Evolutionary conservation across 2,888 invertebrate genomes (phyloP), one percentile per base, ranked within the genome.

Genomic region (Argyresthia goedartella): DNA sequence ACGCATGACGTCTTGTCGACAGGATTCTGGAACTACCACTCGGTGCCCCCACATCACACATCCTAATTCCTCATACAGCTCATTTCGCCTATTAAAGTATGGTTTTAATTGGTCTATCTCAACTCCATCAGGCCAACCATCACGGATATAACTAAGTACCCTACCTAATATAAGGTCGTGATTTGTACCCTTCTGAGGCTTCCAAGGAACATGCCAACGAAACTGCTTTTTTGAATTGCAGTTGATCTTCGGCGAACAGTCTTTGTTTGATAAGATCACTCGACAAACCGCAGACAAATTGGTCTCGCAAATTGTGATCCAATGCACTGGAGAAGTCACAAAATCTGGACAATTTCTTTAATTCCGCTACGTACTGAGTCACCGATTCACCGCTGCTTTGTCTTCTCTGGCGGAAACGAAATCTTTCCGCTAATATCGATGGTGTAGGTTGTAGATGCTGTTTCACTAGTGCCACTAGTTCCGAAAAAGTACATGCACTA

Each of bases 101-200:
- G n/a, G n/a, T n/a, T n/a, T n/a, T n/a, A n/a, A n/a, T n/a, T n/a
- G n/a, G n/a, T n/a, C n/a, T n/a, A n/a, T n/a, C n/a, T n/a, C n/a
- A n/a, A n/a, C n/a, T n/a, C n/a, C n/a, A n/a, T n/a, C n/a, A n/a
- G n/a, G n/a, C n/a, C n/a, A n/a, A n/a, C n/a, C n/a, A n/a, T n/a
- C n/a, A n/a, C n/a, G n/a, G n/a, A n/a, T n/a, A n/a, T n/a, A n/a
- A n/a, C n/a, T n/a, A n/a, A n/a, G n/a, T n/a, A n/a, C n/a, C n/a
- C n/a, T n/a, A n/a, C n/a, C n/a, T n/a, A n/a, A n/a, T n/a, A n/a
- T n/a, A n/a, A n/a, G n/a, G n/a, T n/a, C n/a, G n/a, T n/a, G n/a
- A n/a, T n/a, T n/a, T n/a, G n/a, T n/a, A n/a, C n/a, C 42, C 13
- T 35, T 50, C 50, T 35, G 50, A 42, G 14, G 50, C 42, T 25